Evolutionary conservation across 2,797 vertebrate genomes (phyloP).

Genomic region (Melanotaenia nigrans): DNA sequence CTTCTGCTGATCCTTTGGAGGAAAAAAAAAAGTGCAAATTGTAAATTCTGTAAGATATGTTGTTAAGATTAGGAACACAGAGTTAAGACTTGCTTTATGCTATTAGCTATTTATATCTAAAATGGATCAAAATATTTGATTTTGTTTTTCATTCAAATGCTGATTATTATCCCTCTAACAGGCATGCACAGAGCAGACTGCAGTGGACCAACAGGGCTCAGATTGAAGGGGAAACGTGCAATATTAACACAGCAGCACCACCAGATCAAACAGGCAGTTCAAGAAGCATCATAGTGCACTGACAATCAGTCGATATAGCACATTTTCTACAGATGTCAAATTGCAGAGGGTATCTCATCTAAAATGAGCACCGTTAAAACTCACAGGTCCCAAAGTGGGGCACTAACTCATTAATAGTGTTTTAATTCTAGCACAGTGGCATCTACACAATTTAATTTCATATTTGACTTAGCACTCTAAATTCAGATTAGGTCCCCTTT

Average conservation of each 20-base stretch:
- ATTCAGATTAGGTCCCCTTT: constrained; percentile 3
- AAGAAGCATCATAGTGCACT: constrained; percentile 69
- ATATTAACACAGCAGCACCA: constrained; percentile 78
- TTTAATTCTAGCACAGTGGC: constrained; percentile 13
- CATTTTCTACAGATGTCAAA: constrained; percentile 43
- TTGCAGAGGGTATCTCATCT: constrained; percentile 26
- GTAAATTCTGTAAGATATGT: constrained; percentile 90
- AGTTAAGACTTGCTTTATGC: constrained; percentile 86
- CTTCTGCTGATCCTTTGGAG: constrained; percentile 64
- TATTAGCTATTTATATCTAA: constrained; percentile 79
- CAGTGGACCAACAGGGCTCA: constrained; percentile 86
- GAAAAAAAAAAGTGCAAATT: constrained; percentile 70
- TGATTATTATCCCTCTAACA: constrained; percentile 76
- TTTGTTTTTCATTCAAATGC: constrained; percentile 79
- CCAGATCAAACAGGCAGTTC: constrained; percentile 52
- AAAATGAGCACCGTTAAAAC: not conserved
- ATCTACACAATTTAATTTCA: constrained; percentile 2
- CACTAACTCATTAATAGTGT: constrained; percentile 10
- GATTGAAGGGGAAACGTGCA: constrained; percentile 86
- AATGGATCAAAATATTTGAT: constrained; percentile 67
- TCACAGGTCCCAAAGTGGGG: constrained; percentile 3
- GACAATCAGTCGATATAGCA: constrained; percentile 85
- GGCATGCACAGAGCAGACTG: constrained; percentile 82
- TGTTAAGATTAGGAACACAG: constrained; percentile 80
- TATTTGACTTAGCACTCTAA: not conserved